Evolutionary conservation across 2,113 vertebrate genomes (phyloP).

Genomic region (Thalassarche chlororhynchos): DNA sequence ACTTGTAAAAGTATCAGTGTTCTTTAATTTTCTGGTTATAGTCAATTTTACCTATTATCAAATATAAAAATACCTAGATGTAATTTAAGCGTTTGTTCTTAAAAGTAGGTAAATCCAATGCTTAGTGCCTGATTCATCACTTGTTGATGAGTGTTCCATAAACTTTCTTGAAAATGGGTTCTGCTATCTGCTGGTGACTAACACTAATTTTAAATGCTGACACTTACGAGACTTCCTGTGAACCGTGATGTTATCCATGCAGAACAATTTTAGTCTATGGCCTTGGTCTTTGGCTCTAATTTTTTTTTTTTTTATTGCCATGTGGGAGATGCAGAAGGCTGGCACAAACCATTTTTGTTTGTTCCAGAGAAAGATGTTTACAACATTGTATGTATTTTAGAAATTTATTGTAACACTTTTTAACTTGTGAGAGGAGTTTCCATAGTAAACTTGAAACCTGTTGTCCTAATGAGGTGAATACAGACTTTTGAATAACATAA

Average conservation of each 20-base stretch:
- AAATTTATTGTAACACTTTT: neutral
- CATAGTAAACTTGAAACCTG: neutral
- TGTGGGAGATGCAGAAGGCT: neutral
- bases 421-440: neutral
- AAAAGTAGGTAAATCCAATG: neutral
- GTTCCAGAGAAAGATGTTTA: slow-evolving; percentile 44
- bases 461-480: neutral
- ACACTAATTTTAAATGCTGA: neutral
- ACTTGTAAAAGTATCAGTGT: neutral
- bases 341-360: neutral
- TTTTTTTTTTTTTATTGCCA: neutral
- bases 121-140: neutral
- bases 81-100: neutral
- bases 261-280: neutral
- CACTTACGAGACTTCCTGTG: neutral
- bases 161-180: neutral
- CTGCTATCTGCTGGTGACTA: neutral
- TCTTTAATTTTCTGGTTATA: neutral
- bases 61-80: neutral
- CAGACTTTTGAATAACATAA: neutral
- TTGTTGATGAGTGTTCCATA: neutral
- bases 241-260: neutral
- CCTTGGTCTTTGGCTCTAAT: neutral
- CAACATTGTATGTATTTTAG: slow-evolving; percentile 22
- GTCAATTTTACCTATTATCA: neutral